These are phyloP conservation scores for Arrhopalites spinosus DNA, from an alignment of 2,888 invertebrate genomes.

Conservation along the genomic window DNA sequence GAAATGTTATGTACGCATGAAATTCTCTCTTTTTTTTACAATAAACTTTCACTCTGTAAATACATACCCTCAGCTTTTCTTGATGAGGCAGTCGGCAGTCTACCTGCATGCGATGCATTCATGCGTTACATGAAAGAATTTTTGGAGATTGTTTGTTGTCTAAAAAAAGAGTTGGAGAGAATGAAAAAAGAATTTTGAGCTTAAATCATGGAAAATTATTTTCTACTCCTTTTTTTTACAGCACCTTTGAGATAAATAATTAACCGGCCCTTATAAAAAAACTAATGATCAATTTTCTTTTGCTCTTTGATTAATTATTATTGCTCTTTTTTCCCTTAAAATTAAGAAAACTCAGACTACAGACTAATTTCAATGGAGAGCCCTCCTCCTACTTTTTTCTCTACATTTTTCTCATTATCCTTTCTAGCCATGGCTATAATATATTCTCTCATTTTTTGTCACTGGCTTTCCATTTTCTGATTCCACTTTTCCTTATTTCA, in stretches of 20 bases:
- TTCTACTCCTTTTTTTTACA: background rate
- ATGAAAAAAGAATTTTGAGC: background rate
- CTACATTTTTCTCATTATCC: background rate
- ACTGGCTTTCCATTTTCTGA: background rate
- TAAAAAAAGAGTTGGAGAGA: background rate
- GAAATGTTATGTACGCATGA: too few relatives aligned
- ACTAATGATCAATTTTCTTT: slow-evolving; percentile 35
- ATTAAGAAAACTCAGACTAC: slow-evolving; percentile 12
- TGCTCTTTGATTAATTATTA: slow-evolving; percentile 33
- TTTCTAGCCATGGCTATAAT: background rate
- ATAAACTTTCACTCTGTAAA: too few relatives aligned
- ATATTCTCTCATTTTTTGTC: background rate
- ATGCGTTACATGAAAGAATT: too few relatives aligned
- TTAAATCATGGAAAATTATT: slow-evolving; percentile 11
- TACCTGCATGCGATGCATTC: too few relatives aligned
- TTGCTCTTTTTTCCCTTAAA: slow-evolving; percentile 32
- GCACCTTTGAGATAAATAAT: slow-evolving; percentile 28
- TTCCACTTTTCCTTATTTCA: background rate
- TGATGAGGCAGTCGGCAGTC: too few relatives aligned
- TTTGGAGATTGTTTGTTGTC: background rate
- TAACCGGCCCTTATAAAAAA: slow-evolving; percentile 29
- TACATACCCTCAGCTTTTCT: too few relatives aligned
- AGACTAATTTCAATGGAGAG: too few relatives aligned
- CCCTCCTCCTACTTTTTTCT: background rate
- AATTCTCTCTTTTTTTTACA: too few relatives aligned